These are phyloP conservation scores for Oryzias melastigma DNA, from an alignment of 2,113 vertebrate species.

Conservation along the genomic window DNA sequence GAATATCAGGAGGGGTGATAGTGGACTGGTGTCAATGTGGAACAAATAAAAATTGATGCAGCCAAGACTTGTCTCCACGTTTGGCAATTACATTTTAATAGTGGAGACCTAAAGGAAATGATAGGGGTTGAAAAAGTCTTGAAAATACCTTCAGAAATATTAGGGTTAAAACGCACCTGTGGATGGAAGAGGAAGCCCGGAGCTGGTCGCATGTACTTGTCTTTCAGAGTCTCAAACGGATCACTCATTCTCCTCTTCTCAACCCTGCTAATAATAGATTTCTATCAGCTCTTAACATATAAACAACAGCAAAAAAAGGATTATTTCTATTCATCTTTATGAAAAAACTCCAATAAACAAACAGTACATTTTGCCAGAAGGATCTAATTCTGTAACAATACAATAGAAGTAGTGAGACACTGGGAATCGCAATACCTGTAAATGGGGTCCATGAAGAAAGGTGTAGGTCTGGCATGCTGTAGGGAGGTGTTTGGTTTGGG, in stretches of 20 bases:
- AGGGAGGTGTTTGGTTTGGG: slow-evolving; percentile 87
- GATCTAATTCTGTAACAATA: no score
- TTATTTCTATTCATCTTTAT: neutral
- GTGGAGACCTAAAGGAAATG: neutral
- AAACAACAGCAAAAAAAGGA: slow-evolving; percentile 2
- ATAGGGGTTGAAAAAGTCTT: neutral
- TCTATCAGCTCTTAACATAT: slow-evolving; percentile 73
- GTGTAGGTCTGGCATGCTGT: slow-evolving; percentile 94
- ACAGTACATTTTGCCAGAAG: neutral
- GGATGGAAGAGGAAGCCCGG: slow-evolving; percentile 98
- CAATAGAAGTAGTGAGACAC: slow-evolving; percentile 19
- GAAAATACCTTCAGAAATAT: neutral
- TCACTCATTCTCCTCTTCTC: slow-evolving; percentile 99
- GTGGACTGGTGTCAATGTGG: neutral
- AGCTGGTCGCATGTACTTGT: slow-evolving; percentile 97
- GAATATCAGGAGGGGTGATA: slow-evolving; percentile 1
- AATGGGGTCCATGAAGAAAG: slow-evolving; percentile 99
- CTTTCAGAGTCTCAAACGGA: slow-evolving; percentile 97
- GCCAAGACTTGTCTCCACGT: neutral
- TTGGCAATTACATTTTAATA: neutral
- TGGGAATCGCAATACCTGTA: slow-evolving; percentile 90
- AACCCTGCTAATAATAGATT: slow-evolving; percentile 97
- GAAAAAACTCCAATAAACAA: neutral
- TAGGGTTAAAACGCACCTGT: slow-evolving; percentile 81
- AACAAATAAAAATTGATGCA: neutral